phyloP scores from a whole-genome alignment of 2,888 invertebrate species.

The Ischnus inquisitorius region DNA sequence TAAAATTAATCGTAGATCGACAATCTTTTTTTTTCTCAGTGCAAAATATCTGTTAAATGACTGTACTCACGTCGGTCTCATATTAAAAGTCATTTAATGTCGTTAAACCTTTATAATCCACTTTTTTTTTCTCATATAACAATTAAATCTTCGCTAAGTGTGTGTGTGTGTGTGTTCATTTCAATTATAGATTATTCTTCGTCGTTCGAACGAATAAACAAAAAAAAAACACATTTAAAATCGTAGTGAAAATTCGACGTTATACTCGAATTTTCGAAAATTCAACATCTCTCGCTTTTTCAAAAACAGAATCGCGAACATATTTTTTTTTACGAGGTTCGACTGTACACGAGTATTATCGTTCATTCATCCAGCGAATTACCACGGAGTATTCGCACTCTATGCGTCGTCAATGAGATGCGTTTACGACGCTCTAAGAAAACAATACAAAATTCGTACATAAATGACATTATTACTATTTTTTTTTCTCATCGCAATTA shows the following conservation, averaged over 20 bases:
- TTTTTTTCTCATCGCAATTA: not conserved
- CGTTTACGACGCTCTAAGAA: slow-evolving; percentile 2
- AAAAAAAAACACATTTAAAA: slow-evolving; percentile 5
- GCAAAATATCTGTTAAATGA: slow-evolving; percentile 9
- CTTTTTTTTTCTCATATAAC: slow-evolving; percentile 72
- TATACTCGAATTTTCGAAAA: not conserved
- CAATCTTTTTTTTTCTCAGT: not conserved
- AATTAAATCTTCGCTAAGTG: slow-evolving; percentile 71
- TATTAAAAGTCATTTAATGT: slow-evolving; percentile 79
- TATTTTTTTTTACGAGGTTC: not conserved
- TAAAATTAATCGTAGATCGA: not conserved
- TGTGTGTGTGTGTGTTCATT: slow-evolving; percentile 29
- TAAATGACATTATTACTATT: not conserved
- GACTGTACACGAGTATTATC: slow-evolving; percentile 2
- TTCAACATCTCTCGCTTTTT: not conserved
- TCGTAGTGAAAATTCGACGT: slow-evolving; percentile 5
- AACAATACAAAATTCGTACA: slow-evolving; percentile 10
- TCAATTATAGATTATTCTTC: not conserved
- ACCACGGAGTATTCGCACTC: not conserved
- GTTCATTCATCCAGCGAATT: not conserved
- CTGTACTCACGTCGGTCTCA: slow-evolving; percentile 37
- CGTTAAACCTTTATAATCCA: slow-evolving; percentile 74
- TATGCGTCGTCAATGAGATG: not conserved
- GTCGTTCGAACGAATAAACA: not conserved
- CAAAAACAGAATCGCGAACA: not conserved